A percentile compares a stretch with the other conserved stretches of the same genome.
Conservation (phyloP, 2,888 invertebrate species). For the Chloromyia formosa region DNA sequence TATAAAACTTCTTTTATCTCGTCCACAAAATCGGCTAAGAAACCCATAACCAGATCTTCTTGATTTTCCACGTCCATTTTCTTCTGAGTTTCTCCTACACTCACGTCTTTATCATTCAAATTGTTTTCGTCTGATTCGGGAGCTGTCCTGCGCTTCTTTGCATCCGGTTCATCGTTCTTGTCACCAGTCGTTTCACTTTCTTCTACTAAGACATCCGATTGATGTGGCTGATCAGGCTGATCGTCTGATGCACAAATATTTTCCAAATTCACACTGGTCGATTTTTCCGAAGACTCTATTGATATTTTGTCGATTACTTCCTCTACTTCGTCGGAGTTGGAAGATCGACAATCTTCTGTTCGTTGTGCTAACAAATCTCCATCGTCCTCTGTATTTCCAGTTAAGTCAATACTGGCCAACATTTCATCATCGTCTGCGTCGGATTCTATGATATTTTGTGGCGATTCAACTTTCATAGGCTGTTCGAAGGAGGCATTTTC, state of each 20-base stretch:
- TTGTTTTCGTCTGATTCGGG: background rate
- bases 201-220: too few species aligned
- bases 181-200: background rate
- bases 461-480: background rate
- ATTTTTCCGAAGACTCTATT: constrained; percentile 46
- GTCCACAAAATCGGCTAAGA: constrained; percentile 36
- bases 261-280: too few species aligned
- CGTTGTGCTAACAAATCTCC: too few species aligned
- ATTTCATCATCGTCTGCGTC: background rate
- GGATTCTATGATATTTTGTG: background rate
- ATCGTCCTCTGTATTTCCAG: background rate
- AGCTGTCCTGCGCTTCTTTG: constrained; percentile 36
- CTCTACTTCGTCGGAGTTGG: background rate
- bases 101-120: background rate
- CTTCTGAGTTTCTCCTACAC: background rate
- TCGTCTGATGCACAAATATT: too few species aligned
- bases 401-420: constrained; percentile 45
- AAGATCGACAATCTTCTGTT: too few species aligned
- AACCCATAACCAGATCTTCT: constrained; percentile 33
- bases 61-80: background rate
- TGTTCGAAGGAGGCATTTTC: constrained; percentile 18
- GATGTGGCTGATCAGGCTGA: too few species aligned
- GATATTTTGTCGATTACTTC: constrained; percentile 42
- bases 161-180: constrained; percentile 16
- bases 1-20: constrained; percentile 33